Percentiles rank a stretch among this genome's conserved stretches.
Conservation (phyloP, 1,140 invertebrate genomes). For the Leptinotarsa lineolata region DNA sequence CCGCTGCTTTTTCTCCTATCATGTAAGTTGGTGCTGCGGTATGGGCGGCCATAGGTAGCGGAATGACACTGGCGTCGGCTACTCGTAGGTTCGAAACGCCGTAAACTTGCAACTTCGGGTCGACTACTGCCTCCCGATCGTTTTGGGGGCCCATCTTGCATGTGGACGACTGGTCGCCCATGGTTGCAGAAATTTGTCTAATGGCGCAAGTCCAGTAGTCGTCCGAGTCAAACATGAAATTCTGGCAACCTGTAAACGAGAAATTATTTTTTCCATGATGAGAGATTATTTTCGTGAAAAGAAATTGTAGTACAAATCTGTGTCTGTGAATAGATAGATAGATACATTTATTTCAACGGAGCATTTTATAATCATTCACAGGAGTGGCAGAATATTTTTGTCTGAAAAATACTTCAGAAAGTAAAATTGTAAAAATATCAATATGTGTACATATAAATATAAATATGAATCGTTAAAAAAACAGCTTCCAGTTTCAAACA, state of each 20-base stretch:
- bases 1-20: slow-evolving; percentile 64
- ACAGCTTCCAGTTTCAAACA: too few species aligned
- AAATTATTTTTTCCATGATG: too few species aligned
- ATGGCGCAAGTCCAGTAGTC: slow-evolving; percentile 78
- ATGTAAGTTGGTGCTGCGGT: slow-evolving; percentile 60
- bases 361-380: too few species aligned
- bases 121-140: slow-evolving; percentile 74
- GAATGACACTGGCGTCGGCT: slow-evolving; percentile 78
- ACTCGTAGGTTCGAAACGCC: slow-evolving; percentile 73
- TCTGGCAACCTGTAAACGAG: slow-evolving; percentile 58
- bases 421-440: too few species aligned
- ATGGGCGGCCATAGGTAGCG: slow-evolving; percentile 65
- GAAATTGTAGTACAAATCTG: too few species aligned
- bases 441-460: too few species aligned
- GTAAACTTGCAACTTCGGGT: slow-evolving; percentile 70
- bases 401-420: too few species aligned
- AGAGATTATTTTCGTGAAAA: too few species aligned
- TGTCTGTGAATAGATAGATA: too few species aligned
- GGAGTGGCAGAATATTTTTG: too few species aligned
- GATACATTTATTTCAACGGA: too few species aligned
- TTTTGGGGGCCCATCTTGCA: slow-evolving; percentile 75
- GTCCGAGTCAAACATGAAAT: slow-evolving; percentile 56
- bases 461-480: too few species aligned
- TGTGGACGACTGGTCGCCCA: slow-evolving; percentile 74
- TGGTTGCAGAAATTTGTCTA: slow-evolving; percentile 64